A percentile compares a stretch with the other conserved stretches of the same genome.
phyloP scores from a whole-genome alignment of 1,140 invertebrate species.

The Drosophila bocki region DNA sequence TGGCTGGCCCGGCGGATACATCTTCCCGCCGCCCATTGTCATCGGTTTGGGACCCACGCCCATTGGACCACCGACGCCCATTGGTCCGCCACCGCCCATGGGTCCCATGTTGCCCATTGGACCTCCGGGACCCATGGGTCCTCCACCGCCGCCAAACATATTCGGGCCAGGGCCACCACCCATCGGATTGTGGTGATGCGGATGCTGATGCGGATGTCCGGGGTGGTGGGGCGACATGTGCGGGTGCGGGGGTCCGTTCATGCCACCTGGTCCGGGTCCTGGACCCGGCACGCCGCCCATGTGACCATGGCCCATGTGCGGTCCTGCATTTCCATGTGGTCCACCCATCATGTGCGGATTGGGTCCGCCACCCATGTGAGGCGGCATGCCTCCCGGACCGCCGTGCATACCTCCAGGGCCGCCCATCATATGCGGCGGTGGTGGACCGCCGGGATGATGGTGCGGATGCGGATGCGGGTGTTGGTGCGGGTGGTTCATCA shows the following conservation, averaged over 20 bases:
- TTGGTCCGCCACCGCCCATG: slow-evolving; percentile 58
- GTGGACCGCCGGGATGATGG: slow-evolving; percentile 67
- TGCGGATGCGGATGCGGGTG: slow-evolving; percentile 59
- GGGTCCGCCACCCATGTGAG: slow-evolving; percentile 67
- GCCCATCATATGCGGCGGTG: slow-evolving; percentile 72
- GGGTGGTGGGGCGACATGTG: slow-evolving; percentile 70
- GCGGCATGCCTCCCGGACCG: slow-evolving; percentile 68
- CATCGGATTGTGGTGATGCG: slow-evolving; percentile 69
- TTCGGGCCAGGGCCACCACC: slow-evolving; percentile 46
- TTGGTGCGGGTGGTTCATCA: slow-evolving; percentile 73
- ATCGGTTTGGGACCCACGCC: slow-evolving; percentile 87
- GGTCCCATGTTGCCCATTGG: slow-evolving; percentile 76
- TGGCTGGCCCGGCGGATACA: slow-evolving; percentile 97
- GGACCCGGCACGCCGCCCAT: slow-evolving; percentile 75
- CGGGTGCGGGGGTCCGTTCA: slow-evolving; percentile 69
- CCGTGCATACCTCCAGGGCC: slow-evolving; percentile 67
- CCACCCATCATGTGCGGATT: slow-evolving; percentile 77
- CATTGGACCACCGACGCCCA: slow-evolving; percentile 73
- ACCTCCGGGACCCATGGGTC: slow-evolving; percentile 67
- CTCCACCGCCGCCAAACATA: slow-evolving; percentile 45
- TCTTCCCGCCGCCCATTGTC: slow-evolving; percentile 95
- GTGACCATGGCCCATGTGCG: slow-evolving; percentile 77
- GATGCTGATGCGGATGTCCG: slow-evolving; percentile 52
- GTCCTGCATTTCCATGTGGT: slow-evolving; percentile 66
- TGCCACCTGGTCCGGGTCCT: slow-evolving; percentile 66